These are phyloP conservation scores for Falco novaeseelandiae DNA, from an alignment of 2,797 vertebrate genomes.

Conservation along the genomic window DNA sequence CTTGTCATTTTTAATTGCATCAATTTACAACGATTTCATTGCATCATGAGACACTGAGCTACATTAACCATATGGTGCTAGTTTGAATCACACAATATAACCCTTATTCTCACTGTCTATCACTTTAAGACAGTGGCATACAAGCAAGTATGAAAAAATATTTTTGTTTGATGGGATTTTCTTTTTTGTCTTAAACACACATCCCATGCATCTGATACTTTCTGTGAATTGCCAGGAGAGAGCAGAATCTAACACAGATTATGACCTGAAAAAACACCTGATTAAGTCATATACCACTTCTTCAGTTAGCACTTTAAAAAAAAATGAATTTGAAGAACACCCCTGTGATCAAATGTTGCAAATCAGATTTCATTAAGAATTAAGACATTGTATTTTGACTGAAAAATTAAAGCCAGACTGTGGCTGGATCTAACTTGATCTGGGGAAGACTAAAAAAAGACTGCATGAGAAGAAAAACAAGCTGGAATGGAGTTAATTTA, in stretches of 20 bases:
- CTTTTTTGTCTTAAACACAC: not conserved
- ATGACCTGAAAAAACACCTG: not conserved
- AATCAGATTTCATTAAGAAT: not conserved
- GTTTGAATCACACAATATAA: not conserved
- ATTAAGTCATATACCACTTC: not conserved
- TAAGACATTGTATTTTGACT: not conserved
- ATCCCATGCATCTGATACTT: not conserved
- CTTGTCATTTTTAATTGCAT: not conserved
- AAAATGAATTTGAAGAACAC: not conserved
- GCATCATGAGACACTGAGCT: not conserved
- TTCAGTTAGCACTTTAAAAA: not conserved
- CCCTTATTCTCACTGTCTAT: not conserved
- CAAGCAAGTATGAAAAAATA: not conserved
- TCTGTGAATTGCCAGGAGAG: not conserved
- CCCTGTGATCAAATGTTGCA: not conserved
- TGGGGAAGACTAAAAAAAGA: not conserved
- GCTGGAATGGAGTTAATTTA: not conserved
- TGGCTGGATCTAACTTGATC: not conserved
- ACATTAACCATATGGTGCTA: not conserved
- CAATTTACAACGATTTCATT: not conserved
- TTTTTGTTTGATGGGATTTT: not conserved
- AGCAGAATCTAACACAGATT: not conserved
- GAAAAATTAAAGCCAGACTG: not conserved
- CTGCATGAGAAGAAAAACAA: not conserved
- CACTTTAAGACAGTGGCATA: not conserved